These are phyloP conservation scores for Ostrea edulis DNA, from an alignment of 1,140 invertebrate genomes.

Conservation along the genomic window DNA sequence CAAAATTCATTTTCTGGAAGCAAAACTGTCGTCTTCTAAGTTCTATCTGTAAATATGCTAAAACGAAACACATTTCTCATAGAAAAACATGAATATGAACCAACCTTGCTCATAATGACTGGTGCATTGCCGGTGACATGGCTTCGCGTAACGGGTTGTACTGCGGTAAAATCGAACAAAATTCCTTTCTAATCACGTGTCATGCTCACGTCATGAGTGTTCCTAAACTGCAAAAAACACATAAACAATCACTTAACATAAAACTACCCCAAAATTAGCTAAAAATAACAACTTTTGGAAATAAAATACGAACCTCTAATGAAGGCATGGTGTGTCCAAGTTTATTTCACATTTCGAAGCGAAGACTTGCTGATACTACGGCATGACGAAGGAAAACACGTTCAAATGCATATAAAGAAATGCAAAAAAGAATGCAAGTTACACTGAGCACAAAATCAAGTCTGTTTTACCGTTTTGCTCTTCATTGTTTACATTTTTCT, in stretches of 20 bases:
- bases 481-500: slow-evolving; percentile 33
- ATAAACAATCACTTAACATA: slow-evolving; percentile 17
- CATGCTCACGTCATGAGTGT: slow-evolving; percentile 59
- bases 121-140: slow-evolving; percentile 50
- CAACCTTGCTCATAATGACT: slow-evolving; percentile 64
- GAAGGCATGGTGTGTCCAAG: background rate
- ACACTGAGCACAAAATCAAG: background rate
- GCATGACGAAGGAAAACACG: slow-evolving; percentile 4
- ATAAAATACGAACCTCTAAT: background rate
- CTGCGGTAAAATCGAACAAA: slow-evolving; percentile 56
- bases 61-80: slow-evolving; percentile 6
- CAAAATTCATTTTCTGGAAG: background rate
- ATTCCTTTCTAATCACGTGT: slow-evolving; percentile 66
- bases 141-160: slow-evolving; percentile 56
- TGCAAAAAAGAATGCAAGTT: background rate
- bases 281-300: background rate
- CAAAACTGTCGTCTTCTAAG: background rate
- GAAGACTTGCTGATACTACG: slow-evolving; percentile 12
- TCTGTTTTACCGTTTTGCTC: background rate
- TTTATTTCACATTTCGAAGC: background rate
- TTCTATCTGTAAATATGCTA: background rate
- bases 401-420: background rate
- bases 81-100: slow-evolving; percentile 38
- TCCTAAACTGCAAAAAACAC: slow-evolving; percentile 49
- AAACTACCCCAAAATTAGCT: background rate